Percentiles rank a stretch among this genome's conserved stretches.
These are phyloP conservation scores for Rapana venosa DNA, from an alignment of 2,888 invertebrate genomes.

Conservation along the genomic window DNA sequence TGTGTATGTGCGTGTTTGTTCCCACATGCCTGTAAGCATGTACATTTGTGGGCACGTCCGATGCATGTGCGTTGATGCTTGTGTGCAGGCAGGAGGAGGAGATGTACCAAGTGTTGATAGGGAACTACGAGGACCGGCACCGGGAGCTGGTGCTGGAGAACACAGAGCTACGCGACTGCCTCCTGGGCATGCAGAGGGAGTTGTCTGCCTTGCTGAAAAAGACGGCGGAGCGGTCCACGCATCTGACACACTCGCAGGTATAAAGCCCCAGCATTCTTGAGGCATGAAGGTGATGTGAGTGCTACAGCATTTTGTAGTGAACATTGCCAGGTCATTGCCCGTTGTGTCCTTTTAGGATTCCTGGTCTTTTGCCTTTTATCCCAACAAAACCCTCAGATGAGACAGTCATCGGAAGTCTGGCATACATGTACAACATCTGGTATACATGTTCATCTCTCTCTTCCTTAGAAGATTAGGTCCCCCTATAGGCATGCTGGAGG, in stretches of 20 bases:
- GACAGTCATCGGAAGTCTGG: not conserved
- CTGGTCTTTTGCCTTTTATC: not conserved
- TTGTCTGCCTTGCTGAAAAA: slow-evolving; percentile 55
- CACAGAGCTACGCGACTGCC: slow-evolving; percentile 68
- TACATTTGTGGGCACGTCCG: not conserved
- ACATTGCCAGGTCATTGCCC: not conserved
- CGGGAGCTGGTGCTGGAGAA: slow-evolving; percentile 73
- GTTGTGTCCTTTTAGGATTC: not conserved
- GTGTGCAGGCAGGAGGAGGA: slow-evolving; percentile 62
- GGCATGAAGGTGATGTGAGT: no score
- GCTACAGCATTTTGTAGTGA: no score
- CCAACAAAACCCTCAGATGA: no score
- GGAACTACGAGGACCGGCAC: slow-evolving; percentile 73
- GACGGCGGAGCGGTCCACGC: slow-evolving; percentile 29
- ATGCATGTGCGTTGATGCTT: not conserved
- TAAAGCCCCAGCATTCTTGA: not conserved
- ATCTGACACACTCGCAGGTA: slow-evolving; percentile 20
- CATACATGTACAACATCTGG: not conserved
- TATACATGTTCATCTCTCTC: not conserved
- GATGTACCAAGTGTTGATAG: slow-evolving; percentile 70
- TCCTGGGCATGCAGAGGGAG: slow-evolving; percentile 70
- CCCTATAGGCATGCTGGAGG: not conserved
- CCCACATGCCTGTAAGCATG: not conserved
- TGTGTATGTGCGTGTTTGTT: not conserved
- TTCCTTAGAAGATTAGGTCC: no score